These are phyloP conservation scores for Melopsittacus undulatus DNA, from an alignment of 2,797 vertebrate species.

Conservation along the genomic window DNA sequence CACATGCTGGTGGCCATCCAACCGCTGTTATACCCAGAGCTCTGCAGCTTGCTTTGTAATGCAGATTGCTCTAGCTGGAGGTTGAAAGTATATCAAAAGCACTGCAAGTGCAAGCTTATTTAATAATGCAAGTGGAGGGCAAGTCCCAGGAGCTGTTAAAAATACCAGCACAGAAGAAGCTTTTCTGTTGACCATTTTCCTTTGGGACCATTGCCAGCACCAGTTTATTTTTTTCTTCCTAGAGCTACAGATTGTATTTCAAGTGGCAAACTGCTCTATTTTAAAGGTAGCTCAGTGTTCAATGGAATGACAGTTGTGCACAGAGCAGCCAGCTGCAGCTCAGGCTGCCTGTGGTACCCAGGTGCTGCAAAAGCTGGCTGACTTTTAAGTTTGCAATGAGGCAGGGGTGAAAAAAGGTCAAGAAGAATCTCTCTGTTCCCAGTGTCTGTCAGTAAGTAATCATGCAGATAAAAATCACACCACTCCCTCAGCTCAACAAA, in stretches of 20 bases:
- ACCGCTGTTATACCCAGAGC: not conserved
- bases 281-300: not conserved
- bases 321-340: not conserved
- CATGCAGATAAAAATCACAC: slow-evolving; percentile 68
- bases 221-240: not conserved
- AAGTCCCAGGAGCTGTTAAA: not conserved
- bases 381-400: not conserved
- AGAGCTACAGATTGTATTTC: not conserved
- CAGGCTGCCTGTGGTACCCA: not conserved
- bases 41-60: not conserved
- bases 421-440: slow-evolving; percentile 34
- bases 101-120: not conserved
- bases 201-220: not conserved
- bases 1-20: not conserved
- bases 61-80: not conserved
- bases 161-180: not conserved
- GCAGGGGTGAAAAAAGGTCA: slow-evolving; percentile 61
- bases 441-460: slow-evolving; percentile 66
- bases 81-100: not conserved
- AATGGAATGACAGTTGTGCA: fast-evolving
- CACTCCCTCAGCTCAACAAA: slow-evolving; percentile 64
- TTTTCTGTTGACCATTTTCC: not conserved
- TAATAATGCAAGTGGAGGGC: not conserved
- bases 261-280: not conserved
- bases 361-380: not conserved